Conservation (phyloP, 2,888 invertebrate genomes). For the Eristalis pertinax region DNA sequence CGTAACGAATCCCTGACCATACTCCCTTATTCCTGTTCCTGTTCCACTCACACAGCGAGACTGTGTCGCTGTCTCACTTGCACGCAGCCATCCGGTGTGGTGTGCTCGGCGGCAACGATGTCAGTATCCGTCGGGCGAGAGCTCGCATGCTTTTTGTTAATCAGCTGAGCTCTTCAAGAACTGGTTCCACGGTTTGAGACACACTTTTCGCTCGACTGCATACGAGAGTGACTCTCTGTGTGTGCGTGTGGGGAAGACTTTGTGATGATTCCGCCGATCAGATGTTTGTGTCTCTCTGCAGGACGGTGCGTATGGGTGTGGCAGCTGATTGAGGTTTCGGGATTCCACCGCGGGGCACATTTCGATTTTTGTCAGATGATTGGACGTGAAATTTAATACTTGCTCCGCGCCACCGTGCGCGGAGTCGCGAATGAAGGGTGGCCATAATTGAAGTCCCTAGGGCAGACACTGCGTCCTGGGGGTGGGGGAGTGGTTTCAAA, state of each 20-base stretch:
- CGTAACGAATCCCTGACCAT: constrained; percentile 53
- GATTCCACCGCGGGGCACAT: constrained; percentile 17
- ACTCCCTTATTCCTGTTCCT: constrained; percentile 39
- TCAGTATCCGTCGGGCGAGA: neutral
- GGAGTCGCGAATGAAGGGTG: neutral
- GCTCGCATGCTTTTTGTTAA: constrained; percentile 13
- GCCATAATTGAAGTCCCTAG: neutral
- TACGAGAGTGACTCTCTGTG: neutral
- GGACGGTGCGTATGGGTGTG: constrained; percentile 8
- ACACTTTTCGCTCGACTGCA: neutral
- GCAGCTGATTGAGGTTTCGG: constrained; percentile 11
- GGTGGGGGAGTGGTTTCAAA: neutral
- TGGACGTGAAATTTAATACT: constrained; percentile 10
- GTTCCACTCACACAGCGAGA: neutral
- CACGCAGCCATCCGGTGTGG: too few relatives aligned
- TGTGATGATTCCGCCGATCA: neutral
- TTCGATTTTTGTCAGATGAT: constrained; percentile 3
- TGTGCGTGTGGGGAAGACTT: neutral
- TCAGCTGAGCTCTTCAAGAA: constrained; percentile 30
- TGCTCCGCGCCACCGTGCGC: too few relatives aligned
- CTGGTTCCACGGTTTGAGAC: constrained; percentile 14
- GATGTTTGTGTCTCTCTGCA: neutral
- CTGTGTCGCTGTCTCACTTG: neutral
- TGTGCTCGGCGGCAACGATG: neutral
- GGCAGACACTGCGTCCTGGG: neutral